Conservation (phyloP, 2,797 vertebrate species). For the Tenualosa ilisha region DNA sequence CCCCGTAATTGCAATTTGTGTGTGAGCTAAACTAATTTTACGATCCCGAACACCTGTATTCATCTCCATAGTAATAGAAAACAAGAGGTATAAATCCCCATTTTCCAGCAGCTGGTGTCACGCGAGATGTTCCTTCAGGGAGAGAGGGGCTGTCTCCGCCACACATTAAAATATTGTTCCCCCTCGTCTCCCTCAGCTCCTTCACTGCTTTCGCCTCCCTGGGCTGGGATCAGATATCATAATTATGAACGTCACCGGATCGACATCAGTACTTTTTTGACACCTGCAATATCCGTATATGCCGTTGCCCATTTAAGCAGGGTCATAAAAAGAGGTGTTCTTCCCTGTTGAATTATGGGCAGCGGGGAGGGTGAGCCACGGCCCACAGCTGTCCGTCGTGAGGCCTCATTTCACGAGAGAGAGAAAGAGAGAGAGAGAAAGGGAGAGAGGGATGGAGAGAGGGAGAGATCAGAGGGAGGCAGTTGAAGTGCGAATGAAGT, state of each 20-base stretch:
- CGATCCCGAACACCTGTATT: slow-evolving; percentile 79
- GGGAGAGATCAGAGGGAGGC: not conserved
- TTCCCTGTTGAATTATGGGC: slow-evolving; percentile 67
- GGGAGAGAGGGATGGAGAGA: not conserved
- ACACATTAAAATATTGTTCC: slow-evolving; percentile 75
- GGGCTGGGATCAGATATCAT: slow-evolving; percentile 51
- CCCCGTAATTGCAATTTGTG: slow-evolving; percentile 78
- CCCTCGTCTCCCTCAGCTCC: slow-evolving; percentile 59
- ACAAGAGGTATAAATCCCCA: slow-evolving; percentile 83
- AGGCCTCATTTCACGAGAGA: slow-evolving; percentile 66
- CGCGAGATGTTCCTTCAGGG: slow-evolving; percentile 80
- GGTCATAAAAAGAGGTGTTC: slow-evolving; percentile 60
- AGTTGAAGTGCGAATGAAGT: slow-evolving; percentile 16
- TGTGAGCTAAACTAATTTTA: slow-evolving; percentile 82
- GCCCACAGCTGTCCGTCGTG: slow-evolving; percentile 56
- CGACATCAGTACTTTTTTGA: slow-evolving; percentile 72
- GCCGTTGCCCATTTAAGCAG: slow-evolving; percentile 70
- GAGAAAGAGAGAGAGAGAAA: not conserved
- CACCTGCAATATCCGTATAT: slow-evolving; percentile 77
- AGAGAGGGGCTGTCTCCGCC: slow-evolving; percentile 72
- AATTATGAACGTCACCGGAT: slow-evolving; percentile 78
- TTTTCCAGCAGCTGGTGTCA: slow-evolving; percentile 78
- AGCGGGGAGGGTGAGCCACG: slow-evolving; percentile 32
- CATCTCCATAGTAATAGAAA: slow-evolving; percentile 85
- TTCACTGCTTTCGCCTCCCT: slow-evolving; percentile 39